Evolutionary conservation across 92 coral and sea anemone species (phyloP).

Genomic region (Chrysogorgia sp.): DNA sequence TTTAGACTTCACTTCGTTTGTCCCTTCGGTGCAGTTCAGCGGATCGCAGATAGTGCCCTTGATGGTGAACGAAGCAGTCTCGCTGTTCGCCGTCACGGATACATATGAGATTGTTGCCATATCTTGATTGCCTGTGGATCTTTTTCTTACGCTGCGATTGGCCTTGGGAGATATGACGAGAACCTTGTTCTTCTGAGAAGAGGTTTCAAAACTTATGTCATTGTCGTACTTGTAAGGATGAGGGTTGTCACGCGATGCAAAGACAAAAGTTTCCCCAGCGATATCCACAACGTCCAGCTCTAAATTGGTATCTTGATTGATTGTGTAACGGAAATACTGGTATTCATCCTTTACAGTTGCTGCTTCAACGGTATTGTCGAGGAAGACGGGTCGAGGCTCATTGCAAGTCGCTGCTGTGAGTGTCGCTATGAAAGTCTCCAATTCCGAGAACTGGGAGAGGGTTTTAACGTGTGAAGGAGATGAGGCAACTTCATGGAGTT

Average conservation of each 20-base stretch:
- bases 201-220: slow-evolving; percentile 41
- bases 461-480: slow-evolving; percentile 31
- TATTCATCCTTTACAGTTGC: slow-evolving; percentile 5
- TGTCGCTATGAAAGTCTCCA: slow-evolving; percentile 37
- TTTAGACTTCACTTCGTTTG: slow-evolving; percentile 41
- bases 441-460: slow-evolving; percentile 22
- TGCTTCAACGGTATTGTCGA: slow-evolving; percentile 23
- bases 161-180: slow-evolving; percentile 30
- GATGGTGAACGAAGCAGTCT: slow-evolving; percentile 22
- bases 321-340: slow-evolving; percentile 43
- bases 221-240: slow-evolving; percentile 54
- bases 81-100: slow-evolving; percentile 1
- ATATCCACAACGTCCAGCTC: slow-evolving; percentile 37
- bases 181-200: slow-evolving; percentile 37
- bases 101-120: not conserved
- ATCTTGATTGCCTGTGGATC: slow-evolving; percentile 2
- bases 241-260: slow-evolving; percentile 45
- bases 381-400: slow-evolving; percentile 34
- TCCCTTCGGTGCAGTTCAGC: slow-evolving; percentile 46
- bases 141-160: not conserved
- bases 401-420: slow-evolving; percentile 40
- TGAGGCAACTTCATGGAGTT: slow-evolving; percentile 40
- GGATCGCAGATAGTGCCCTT: slow-evolving; percentile 40
- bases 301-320: slow-evolving; percentile 34
- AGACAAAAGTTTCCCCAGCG: slow-evolving; percentile 34